Base-by-base conservation (phyloP, 2,797 vertebrate species). In the Picus viridis region DNA sequence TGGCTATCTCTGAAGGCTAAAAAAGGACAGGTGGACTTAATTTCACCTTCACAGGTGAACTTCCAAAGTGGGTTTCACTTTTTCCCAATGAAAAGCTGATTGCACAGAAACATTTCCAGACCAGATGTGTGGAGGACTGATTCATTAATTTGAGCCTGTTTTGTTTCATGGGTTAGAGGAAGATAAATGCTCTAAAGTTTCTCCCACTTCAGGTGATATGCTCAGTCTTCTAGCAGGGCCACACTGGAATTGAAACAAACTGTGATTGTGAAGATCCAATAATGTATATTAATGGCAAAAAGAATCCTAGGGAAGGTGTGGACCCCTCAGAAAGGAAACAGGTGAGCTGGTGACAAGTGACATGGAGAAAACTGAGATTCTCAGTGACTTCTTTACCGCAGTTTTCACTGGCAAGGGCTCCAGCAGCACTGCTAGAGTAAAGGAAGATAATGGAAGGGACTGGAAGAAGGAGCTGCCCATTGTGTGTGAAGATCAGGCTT, bases 111-210 rank as follows among this genome's bases (percentile, higher is more conserved):
- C 67, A n/a, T 78, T 93, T 94, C 76, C 89, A 83, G 91, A 65
- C 23, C 72, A 78, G 62, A 65, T 87, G 57, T 29, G 75, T 43
- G 69, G 51, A 92, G 76, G 73, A 75, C 34, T 47, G 56, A 95
- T 59, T 83, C 58, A 78, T 90, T 82, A 91, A 79, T 92, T 62
- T 62, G 12, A n/a, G 63, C 39, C 26, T 54, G 62, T 32, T 95
- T 83, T 87, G 43, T 85, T 92, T 92, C 70, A 77, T 69, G 72
- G 86, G 71, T 82, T 72, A 72, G 41, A 65, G 84, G 56, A 95
- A 94, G 47, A 91, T 43, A 90, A 95, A 90, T 90, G 39, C 22
- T 72, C 27, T 74, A 7, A 83, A 58, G 70, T 41, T 86, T 76
- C 54, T 86, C 11, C 22, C 0, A 1, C 62, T 83, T 71, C 79